Percentiles rank a stretch among this genome's conserved stretches.
These are phyloP conservation scores for Pangasius macronema DNA, from an alignment of 2,797 vertebrate species.

Conservation along the genomic window DNA sequence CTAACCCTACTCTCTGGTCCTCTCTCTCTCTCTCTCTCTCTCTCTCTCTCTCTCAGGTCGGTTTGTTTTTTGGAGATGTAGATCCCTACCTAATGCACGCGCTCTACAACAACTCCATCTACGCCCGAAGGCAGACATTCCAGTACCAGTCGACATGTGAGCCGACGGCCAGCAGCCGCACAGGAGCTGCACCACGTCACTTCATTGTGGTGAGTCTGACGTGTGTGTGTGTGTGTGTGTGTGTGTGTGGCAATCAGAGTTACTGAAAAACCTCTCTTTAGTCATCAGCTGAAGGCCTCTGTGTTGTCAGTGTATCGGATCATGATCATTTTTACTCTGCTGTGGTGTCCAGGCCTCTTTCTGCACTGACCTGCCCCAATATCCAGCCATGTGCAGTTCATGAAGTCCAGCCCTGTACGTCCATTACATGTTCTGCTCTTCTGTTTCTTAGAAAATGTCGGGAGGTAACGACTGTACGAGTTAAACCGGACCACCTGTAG, in stretches of 20 bases:
- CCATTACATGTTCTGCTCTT: not conserved
- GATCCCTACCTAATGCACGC: constrained; percentile 95
- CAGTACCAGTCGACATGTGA: constrained; percentile 93
- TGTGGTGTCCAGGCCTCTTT: not conserved
- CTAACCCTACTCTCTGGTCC: not conserved
- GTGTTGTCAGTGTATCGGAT: not conserved
- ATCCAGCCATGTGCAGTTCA: not conserved
- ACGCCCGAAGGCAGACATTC: constrained; percentile 86
- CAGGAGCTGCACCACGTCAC: constrained; percentile 83
- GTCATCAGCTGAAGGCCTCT: not conserved
- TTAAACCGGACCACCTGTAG: no score
- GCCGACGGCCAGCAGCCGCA: constrained; percentile 88
- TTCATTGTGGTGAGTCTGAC: constrained; percentile 86
- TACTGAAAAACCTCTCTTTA: not conserved
- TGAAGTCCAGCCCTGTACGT: not conserved
- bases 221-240: not conserved
- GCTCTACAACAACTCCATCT: constrained; percentile 96
- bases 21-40: not conserved
- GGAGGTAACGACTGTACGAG: no score
- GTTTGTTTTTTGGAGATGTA: constrained; percentile 95
- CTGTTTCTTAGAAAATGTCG: no score
- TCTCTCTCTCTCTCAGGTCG: constrained; percentile 76
- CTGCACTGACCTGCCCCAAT: not conserved
- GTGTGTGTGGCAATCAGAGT: not conserved
- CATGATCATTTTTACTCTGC: not conserved